A percentile compares a stretch with the other conserved stretches of the same genome.
Evolutionary conservation across 2,797 vertebrate genomes (phyloP).

Genomic region (Acanthornis magna): DNA sequence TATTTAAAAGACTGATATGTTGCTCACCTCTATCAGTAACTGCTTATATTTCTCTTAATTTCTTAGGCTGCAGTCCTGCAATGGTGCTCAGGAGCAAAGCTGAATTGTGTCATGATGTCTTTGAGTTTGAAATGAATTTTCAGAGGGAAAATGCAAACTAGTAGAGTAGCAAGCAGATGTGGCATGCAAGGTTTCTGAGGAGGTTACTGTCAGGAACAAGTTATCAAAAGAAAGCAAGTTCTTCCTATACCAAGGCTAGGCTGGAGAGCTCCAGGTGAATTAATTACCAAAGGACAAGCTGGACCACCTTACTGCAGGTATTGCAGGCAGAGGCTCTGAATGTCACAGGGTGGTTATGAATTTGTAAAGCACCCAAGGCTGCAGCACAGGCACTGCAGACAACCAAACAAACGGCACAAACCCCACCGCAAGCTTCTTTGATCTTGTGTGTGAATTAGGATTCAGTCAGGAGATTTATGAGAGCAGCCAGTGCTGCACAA

Average conservation of each 20-base stretch:
- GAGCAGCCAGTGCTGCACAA: background rate
- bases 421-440: background rate
- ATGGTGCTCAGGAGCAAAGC: background rate
- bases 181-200: background rate
- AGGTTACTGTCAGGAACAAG: background rate
- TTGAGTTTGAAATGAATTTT: background rate
- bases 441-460: background rate
- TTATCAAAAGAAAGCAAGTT: background rate
- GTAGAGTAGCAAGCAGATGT: background rate
- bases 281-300: background rate
- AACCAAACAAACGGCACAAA: slow-evolving; percentile 15
- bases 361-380: background rate
- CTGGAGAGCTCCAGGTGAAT: background rate
- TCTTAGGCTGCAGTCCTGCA: background rate
- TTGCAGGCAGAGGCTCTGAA: background rate
- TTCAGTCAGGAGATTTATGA: background rate
- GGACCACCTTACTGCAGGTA: background rate
- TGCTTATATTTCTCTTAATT: background rate
- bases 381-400: background rate
- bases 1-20: background rate
- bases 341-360: background rate
- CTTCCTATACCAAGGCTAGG: background rate
- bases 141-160: background rate
- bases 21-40: background rate
- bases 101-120: background rate